Evolutionary conservation across 2,113 vertebrate genomes (phyloP), one percentile per base, ranked within the genome.

Genomic region (Coregonus clupeaformis): DNA sequence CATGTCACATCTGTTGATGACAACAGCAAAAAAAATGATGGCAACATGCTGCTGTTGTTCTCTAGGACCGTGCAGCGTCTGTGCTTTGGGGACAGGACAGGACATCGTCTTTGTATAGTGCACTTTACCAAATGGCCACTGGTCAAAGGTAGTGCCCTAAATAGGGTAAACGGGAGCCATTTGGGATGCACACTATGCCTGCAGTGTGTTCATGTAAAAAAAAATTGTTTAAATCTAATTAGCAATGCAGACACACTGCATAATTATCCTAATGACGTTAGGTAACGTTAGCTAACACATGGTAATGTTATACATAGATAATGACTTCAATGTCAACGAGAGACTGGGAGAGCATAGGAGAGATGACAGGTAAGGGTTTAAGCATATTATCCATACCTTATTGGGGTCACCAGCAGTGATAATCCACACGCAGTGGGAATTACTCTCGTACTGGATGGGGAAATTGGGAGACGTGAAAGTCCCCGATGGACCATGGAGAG

Each of bases 401-500:
- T 91, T 94, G 6, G 90, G 91, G 83, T 93, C 92, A 45, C 91
- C 89, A 78, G 93, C 93, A 4, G 92, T 93, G 80, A 94, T 92
- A 82, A 94, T 93, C 93, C 93, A 94, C 64, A 93, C 91, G 82
- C 93, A 94, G 77, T 94, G 92, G 7, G 93, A 93, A 85, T 94
- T 94, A 69, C 92, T 94, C 82, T 94, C 93, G 64, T 94, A 94
- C 78, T 94, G 93, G 68, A 93, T 93, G 4, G 93, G 93, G 74
- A 94, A 94, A 77, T 94, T 94, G 6, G 93, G 93, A 3, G 93
- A 94, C 0, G 91, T 93, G 76, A 94, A 93, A 0, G 91, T 93
- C 70, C 93, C 93, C 0, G 92, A 92, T 0, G 93, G 93, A 36
- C 93, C 93, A 32, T 89, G 91, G 18, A 94, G 89, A 82, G 93